Conservation (phyloP, 2,888 invertebrate species). For the Ennomos quercinarius region DNA sequence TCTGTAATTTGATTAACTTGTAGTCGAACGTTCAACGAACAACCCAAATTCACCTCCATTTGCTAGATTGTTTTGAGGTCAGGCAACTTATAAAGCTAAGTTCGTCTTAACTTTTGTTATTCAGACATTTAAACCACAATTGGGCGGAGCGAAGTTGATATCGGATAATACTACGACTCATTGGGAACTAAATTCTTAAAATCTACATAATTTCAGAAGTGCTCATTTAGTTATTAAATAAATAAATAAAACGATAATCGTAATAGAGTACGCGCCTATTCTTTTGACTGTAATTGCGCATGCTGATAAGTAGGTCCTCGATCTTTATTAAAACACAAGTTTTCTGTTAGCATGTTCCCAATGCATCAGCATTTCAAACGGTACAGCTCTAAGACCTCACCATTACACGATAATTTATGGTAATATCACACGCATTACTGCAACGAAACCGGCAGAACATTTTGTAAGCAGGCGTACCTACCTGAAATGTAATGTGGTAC, state of each 20-base stretch:
- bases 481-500: conserved; percentile 20
- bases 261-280: not conserved
- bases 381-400: conserved; percentile 15
- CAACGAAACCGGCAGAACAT: conserved; percentile 22
- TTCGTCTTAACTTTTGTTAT: conserved; percentile 6
- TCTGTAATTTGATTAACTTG: conserved; percentile 39
- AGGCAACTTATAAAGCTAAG: conserved; percentile 26
- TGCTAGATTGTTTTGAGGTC: conserved; percentile 27
- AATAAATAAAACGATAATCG: not conserved
- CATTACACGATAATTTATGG: conserved; percentile 39
- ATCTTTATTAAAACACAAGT: conserved; percentile 10
- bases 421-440: conserved; percentile 34
- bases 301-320: not conserved
- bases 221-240: not conserved
- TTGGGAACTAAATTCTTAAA: no score
- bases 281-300: not conserved
- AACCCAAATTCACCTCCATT: conserved; percentile 19
- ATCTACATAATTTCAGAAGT: no score
- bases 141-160: no score
- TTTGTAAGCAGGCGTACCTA: conserved; percentile 30
- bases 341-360: not conserved
- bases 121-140: no score
- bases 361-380: conserved; percentile 29
- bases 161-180: no score
- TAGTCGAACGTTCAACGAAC: conserved; percentile 27